These are phyloP conservation scores for Cydia strobilella DNA, from an alignment of 1,140 invertebrate genomes.

Conservation along the genomic window DNA sequence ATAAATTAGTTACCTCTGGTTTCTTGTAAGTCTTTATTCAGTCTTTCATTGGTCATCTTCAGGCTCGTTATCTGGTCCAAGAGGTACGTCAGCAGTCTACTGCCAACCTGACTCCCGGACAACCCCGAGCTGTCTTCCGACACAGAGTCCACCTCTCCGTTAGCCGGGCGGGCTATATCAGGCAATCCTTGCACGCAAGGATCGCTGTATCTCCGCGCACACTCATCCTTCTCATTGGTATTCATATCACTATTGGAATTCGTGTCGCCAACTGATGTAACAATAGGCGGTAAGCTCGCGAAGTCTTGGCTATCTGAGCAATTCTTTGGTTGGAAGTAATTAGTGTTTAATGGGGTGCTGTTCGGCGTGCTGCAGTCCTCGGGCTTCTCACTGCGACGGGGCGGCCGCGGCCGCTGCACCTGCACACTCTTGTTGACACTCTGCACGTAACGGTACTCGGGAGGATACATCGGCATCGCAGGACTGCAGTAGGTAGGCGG, in stretches of 20 bases:
- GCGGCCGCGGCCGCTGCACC: conserved; percentile 58
- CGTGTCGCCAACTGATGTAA: conserved; percentile 69
- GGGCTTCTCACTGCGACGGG: conserved; percentile 55
- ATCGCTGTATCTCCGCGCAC: conserved; percentile 73
- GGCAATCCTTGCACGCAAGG: conserved; percentile 72
- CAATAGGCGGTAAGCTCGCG: conserved; percentile 69
- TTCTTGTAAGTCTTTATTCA: conserved; percentile 74
- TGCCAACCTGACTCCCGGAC: conserved; percentile 71
- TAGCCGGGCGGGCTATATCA: conserved; percentile 64
- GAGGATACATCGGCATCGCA: conserved; percentile 48
- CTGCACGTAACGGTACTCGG: conserved; percentile 60
- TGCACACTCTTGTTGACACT: conserved; percentile 62
- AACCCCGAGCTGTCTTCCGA: conserved; percentile 67
- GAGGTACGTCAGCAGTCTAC: conserved; percentile 68
- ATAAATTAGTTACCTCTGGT: conserved; percentile 72
- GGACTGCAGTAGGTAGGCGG: conserved; percentile 62
- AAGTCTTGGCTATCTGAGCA: conserved; percentile 70
- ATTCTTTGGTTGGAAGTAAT: conserved; percentile 70
- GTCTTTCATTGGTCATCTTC: conserved; percentile 74
- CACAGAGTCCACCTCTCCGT: conserved; percentile 65
- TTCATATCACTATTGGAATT: conserved; percentile 71
- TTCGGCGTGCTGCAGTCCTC: conserved; percentile 60
- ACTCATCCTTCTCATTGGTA: conserved; percentile 67
- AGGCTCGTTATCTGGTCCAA: conserved; percentile 75
- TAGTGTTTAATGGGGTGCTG: conserved; percentile 45